Base-by-base conservation (phyloP, 2,888 invertebrate genomes). In the Troides aeacus region DNA sequence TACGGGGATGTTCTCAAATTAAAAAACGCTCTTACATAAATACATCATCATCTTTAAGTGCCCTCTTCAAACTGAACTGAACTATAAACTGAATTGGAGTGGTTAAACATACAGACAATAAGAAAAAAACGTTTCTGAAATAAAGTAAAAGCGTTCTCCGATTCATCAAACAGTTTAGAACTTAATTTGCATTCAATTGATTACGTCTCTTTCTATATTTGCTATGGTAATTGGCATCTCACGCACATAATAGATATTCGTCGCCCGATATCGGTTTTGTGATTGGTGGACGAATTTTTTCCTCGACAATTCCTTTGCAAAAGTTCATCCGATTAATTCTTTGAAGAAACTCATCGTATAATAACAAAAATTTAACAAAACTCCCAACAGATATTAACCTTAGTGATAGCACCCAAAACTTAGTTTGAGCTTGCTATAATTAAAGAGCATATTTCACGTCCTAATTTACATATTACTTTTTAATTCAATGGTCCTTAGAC, bases 171-270 rank as follows among this genome's bases (percentile, higher is more conserved):
- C 71, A 65, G 64, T 73, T 75, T 72, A 70, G 71, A 65, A 72
- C 68, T 68, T 73, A 73, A 77, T 79, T 78, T 76, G 72, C 75
- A 79, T 78, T 77, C 74, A 76, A 73, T 75, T 75, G 74, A 73
- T 68, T 72, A 63, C 64, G 66, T 68, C 62, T 66, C 59, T 50
- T 65, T 58, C 63, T 70, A 70, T 74, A 73, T 74, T 76, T 75
- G 71, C 70, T 72, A 73, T 70, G 72, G 68, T 72, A 73, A 75
- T 75, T 71, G 46, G 23, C 63, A 23, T 30, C 50, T 4, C 23
- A 21, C 17, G 64, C 36, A 64, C 50, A 21, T 46, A 21, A 57
- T 57, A 57, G 57, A 21, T 21, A 57, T 57, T 21, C 8, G 21
- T 10, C n/a, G 21, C 57, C 57, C 42, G 21, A 62, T 42, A 62